Conservation (phyloP, 2,888 invertebrate species). For the Stenichneumon culpator region DNA sequence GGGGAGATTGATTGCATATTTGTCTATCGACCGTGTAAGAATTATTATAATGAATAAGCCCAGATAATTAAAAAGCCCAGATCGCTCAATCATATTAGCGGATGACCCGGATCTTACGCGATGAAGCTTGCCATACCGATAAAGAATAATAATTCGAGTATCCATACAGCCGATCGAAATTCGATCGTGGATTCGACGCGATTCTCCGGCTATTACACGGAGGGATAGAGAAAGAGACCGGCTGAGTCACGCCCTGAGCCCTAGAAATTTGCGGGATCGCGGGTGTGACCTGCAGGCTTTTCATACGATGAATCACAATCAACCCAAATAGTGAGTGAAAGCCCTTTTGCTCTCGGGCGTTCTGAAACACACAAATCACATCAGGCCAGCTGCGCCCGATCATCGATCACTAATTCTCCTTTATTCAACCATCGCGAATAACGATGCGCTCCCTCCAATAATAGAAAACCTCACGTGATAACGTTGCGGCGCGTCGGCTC, state of each 20-base stretch:
- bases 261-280: slow-evolving; percentile 66
- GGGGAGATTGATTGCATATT: not conserved
- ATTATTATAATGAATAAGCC: not conserved
- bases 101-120: slow-evolving; percentile 64
- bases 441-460: not conserved
- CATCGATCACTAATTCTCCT: slow-evolving; percentile 45
- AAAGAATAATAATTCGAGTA: slow-evolving; percentile 23
- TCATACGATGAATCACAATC: slow-evolving; percentile 69
- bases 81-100: slow-evolving; percentile 72
- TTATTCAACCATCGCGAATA: not conserved
- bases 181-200: slow-evolving; percentile 65
- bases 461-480: slow-evolving; percentile 13
- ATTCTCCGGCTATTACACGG: slow-evolving; percentile 59
- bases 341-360: not conserved
- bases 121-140: slow-evolving; percentile 36
- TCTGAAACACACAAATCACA: slow-evolving; percentile 54
- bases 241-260: slow-evolving; percentile 64
- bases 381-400: slow-evolving; percentile 25
- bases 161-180: slow-evolving; percentile 70
- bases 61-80: not conserved
- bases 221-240: slow-evolving; percentile 16
- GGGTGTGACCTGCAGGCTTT: slow-evolving; percentile 64
- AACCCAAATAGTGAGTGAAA: slow-evolving; percentile 60
- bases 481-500: not conserved
- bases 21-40: not conserved